phyloP scores from a whole-genome alignment of 1,140 invertebrate genomes.

The Augochlora pura region DNA sequence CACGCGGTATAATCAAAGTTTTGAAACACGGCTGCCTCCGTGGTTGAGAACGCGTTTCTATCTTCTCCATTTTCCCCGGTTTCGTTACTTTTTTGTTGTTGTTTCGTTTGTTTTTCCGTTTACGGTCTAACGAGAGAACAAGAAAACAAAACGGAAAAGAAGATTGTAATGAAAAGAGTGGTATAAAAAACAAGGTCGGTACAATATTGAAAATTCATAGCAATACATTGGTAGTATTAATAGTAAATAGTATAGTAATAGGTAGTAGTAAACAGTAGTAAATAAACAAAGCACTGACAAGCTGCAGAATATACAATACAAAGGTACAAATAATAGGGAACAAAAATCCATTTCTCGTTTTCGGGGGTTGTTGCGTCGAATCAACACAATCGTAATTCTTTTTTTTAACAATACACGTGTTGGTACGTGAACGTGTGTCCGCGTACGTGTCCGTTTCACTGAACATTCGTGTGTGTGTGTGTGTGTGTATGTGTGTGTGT shows the following conservation, averaged over 20 bases:
- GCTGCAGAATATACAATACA: conserved; percentile 65
- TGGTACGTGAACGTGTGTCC: conserved; percentile 13
- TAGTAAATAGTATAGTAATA: conserved; percentile 31
- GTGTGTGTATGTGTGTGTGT: conserved; percentile 1
- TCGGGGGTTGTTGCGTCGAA: conserved; percentile 41
- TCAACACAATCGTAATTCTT: conserved; percentile 36
- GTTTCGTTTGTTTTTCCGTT: background rate
- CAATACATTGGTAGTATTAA: conserved; percentile 29
- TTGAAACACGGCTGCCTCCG: background rate
- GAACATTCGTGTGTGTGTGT: background rate
- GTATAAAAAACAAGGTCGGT: conserved; percentile 47
- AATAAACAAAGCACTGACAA: conserved; percentile 65
- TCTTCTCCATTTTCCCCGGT: too few relatives aligned
- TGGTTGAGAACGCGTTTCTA: background rate
- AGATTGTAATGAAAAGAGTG: conserved; percentile 28
- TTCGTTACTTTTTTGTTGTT: too few relatives aligned
- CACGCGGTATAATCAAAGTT: background rate
- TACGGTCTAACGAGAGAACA: conserved; percentile 11
- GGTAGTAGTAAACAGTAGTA: conserved; percentile 42
- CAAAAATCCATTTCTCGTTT: conserved; percentile 47
- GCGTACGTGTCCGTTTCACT: conserved; percentile 11
- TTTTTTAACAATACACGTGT: background rate
- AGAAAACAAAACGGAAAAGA: background rate
- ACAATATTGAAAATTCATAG: conserved; percentile 41
- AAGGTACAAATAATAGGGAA: conserved; percentile 65